phyloP scores from a whole-genome alignment of 2,797 vertebrate genomes.

The Jordanella pulchra region DNA sequence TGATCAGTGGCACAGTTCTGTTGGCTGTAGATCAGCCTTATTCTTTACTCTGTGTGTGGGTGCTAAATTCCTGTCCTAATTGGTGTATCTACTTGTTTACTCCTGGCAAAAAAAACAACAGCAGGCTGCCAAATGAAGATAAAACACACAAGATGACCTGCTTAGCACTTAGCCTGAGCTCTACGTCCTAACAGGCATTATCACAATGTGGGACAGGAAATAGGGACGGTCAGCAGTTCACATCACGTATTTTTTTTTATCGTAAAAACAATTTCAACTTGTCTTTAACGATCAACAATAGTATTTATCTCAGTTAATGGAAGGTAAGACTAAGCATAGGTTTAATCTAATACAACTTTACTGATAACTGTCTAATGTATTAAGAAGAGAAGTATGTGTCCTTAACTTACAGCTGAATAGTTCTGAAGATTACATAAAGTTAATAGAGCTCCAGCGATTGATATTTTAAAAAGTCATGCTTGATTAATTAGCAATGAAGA shows the following conservation, averaged over 20 bases:
- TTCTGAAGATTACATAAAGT: neutral
- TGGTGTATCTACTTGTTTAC: slow-evolving; percentile 22
- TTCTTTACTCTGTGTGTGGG: neutral
- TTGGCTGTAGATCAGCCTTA: neutral
- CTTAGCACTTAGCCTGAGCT: slow-evolving; percentile 49
- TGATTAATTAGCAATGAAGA: neutral
- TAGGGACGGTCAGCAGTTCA: neutral
- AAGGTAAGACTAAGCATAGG: neutral
- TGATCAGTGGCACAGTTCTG: neutral
- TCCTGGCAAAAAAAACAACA: slow-evolving; percentile 16
- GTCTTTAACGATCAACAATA: neutral
- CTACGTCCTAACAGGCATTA: slow-evolving; percentile 57
- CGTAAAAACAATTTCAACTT: neutral
- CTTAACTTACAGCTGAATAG: neutral
- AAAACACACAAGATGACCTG: slow-evolving; percentile 37
- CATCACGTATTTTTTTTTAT: neutral
- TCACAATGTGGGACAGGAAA: slow-evolving; percentile 12
- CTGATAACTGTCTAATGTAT: neutral
- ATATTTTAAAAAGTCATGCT: neutral
- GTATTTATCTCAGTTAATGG: neutral
- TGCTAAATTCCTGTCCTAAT: slow-evolving; percentile 23
- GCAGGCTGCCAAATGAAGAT: slow-evolving; percentile 17
- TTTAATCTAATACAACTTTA: neutral
- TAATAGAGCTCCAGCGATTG: neutral
- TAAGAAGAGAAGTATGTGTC: neutral